Evolutionary conservation across 2,113 vertebrate species (phyloP).

Genomic region (Pavo muticus): DNA sequence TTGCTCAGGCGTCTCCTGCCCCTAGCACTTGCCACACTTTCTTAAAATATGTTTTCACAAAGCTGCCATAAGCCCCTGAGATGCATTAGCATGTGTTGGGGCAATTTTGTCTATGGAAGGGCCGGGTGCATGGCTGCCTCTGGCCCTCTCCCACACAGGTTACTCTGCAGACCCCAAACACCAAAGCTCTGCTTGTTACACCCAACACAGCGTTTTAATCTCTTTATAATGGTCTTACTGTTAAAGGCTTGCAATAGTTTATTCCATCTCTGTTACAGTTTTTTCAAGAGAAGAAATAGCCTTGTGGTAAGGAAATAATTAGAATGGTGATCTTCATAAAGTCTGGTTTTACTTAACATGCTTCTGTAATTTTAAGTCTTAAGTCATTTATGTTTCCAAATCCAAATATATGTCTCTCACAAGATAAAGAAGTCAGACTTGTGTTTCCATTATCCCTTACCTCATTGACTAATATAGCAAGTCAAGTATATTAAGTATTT

Average conservation of each 20-base stretch:
- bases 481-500: conserved; percentile 8
- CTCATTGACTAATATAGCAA: background rate
- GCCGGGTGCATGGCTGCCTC: background rate
- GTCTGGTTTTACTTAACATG: background rate
- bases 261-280: background rate
- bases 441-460: background rate
- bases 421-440: background rate
- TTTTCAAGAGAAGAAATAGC: background rate
- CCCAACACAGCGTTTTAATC: background rate
- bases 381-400: conserved; percentile 45
- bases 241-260: background rate
- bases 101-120: background rate
- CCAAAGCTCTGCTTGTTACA: background rate
- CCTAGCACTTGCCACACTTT: background rate
- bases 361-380: background rate
- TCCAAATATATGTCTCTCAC: background rate
- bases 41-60: background rate
- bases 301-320: conserved; percentile 26
- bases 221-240: background rate
- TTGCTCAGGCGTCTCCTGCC: background rate
- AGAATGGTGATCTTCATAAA: background rate
- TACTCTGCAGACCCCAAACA: background rate
- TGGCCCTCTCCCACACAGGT: background rate
- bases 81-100: background rate
- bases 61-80: background rate